Conservation (phyloP, 2,113 vertebrate species). For the Poeciliopsis prolifica region DNA sequence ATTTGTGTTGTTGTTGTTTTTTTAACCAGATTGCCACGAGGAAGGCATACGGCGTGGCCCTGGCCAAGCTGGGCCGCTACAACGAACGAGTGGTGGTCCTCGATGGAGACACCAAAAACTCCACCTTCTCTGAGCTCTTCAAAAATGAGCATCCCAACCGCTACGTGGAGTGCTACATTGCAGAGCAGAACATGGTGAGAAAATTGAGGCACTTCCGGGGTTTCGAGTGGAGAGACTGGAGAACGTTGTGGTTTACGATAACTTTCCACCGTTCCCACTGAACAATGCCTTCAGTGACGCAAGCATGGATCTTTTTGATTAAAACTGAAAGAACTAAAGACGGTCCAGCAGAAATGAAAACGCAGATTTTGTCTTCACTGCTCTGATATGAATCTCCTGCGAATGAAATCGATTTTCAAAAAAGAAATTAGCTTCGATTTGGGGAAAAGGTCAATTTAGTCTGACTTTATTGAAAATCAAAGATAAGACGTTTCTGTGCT, state of each 20-base stretch:
- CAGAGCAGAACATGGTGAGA: conserved; percentile 95
- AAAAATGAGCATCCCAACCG: conserved; percentile 92
- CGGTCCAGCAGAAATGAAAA: too few species aligned
- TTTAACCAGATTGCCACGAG: conserved; percentile 87
- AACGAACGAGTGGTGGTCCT: conserved; percentile 88
- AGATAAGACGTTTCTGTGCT: background rate
- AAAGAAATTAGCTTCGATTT: too few species aligned
- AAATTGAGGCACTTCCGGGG: background rate
- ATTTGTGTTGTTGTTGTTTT: background rate
- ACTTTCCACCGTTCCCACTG: too few species aligned
- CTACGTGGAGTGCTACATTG: conserved; percentile 94
- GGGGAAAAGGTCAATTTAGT: too few species aligned
- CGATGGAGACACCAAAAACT: conserved; percentile 96
- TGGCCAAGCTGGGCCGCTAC: conserved; percentile 91
- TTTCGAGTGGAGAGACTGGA: background rate
- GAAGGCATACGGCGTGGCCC: conserved; percentile 90
- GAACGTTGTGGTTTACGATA: too few species aligned
- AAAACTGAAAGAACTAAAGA: background rate
- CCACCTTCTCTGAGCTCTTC: conserved; percentile 92
- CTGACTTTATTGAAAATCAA: too few species aligned
- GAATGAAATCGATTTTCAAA: too few species aligned
- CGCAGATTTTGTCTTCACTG: background rate
- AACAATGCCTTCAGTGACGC: background rate
- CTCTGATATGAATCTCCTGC: too few species aligned
- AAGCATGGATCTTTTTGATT: background rate